Percentiles rank a stretch among this genome's conserved stretches.
Evolutionary conservation across 2,113 vertebrate genomes (phyloP).

Genomic region (Crotophaga sulcirostris): DNA sequence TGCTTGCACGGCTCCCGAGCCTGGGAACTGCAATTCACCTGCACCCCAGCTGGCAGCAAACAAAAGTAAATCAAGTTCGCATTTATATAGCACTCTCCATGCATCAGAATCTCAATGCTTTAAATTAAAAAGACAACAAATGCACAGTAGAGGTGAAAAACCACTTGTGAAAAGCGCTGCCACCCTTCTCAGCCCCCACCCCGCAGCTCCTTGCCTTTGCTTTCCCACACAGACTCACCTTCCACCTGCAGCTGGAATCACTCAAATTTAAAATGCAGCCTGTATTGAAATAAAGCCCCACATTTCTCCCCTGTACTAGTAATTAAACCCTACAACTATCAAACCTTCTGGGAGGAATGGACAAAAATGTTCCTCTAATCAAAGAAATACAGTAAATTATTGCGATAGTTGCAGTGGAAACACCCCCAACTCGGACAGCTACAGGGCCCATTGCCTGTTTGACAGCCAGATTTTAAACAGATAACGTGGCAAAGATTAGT

Average conservation of each 20-base stretch:
- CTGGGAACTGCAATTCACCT: background rate
- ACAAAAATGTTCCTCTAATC: background rate
- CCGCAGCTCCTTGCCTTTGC: background rate
- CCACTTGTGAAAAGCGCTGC: background rate
- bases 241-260: background rate
- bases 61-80: background rate
- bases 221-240: background rate
- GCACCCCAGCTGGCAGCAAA: rapidly evolving
- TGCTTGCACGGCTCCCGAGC: rapidly evolving
- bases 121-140: background rate
- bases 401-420: background rate
- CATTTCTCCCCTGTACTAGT: background rate
- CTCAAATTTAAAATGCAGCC: background rate
- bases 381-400: constrained; percentile 16
- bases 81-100: background rate
- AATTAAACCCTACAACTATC: background rate
- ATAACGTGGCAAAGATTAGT: background rate
- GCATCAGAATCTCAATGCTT: background rate
- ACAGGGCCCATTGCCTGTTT: background rate
- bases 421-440: background rate
- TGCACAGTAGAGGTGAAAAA: background rate
- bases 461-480: background rate
- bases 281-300: background rate
- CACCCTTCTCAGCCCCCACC: background rate
- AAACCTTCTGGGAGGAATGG: background rate